Percentiles rank a stretch among this genome's conserved stretches.
Conservation (phyloP, 2,888 invertebrate species). For the Cosmia trapezina region DNA sequence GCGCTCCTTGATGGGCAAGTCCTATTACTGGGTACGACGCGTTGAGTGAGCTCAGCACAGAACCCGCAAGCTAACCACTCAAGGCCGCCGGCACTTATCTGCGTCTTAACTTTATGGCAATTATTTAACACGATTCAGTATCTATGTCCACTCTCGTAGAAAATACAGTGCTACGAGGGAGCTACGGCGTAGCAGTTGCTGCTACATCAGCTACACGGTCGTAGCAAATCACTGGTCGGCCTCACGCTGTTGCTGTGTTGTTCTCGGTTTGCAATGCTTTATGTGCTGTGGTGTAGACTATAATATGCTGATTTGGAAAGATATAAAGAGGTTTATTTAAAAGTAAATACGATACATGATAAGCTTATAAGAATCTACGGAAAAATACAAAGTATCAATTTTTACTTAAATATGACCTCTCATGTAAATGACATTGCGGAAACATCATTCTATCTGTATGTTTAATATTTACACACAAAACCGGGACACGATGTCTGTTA, state of each 20-base stretch:
- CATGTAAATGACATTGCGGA: slow-evolving; percentile 31
- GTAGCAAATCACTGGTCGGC: slow-evolving; percentile 36
- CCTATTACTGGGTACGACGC: too few relatives aligned
- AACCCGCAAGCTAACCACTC: too few relatives aligned
- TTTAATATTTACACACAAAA: slow-evolving; percentile 61
- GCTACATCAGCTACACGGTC: slow-evolving; percentile 45
- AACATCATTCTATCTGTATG: slow-evolving; percentile 49
- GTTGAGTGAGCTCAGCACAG: too few relatives aligned
- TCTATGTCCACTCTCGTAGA: not conserved
- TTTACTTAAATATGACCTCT: slow-evolving; percentile 4
- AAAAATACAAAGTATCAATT: not conserved
- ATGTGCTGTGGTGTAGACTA: not conserved
- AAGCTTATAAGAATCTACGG: not conserved
- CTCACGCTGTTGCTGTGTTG: slow-evolving; percentile 18
- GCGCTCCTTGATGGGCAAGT: too few relatives aligned
- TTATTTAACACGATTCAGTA: slow-evolving; percentile 8
- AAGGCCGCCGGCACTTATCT: too few relatives aligned
- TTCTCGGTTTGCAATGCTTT: slow-evolving; percentile 6
- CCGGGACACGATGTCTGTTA: slow-evolving; percentile 56
- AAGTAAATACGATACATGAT: not conserved
- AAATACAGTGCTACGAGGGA: slow-evolving; percentile 35
- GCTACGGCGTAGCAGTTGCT: slow-evolving; percentile 49
- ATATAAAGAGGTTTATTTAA: not conserved
- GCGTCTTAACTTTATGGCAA: not conserved
- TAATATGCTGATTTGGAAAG: not conserved